These are phyloP conservation scores for Triplophysa yarkandensis DNA, from an alignment of 2,797 vertebrate genomes.

Conservation along the genomic window DNA sequence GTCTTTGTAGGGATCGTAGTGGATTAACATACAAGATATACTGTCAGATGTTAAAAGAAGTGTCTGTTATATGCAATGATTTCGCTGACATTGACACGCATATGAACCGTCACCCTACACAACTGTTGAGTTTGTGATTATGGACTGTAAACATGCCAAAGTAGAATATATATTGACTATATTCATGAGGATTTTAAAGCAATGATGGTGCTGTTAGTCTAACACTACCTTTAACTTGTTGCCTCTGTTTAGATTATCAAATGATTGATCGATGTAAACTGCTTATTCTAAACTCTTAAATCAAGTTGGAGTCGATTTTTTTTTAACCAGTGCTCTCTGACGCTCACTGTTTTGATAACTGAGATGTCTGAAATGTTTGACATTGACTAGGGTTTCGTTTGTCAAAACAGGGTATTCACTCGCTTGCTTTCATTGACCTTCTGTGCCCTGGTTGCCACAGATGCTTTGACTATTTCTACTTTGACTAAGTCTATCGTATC, in stretches of 20 bases:
- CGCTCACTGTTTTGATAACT: background rate
- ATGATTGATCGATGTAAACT: background rate
- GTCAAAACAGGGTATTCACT: background rate
- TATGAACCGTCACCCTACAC: too few relatives aligned
- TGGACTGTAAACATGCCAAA: conserved; percentile 53
- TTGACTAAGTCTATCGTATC: background rate
- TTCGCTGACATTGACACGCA: too few relatives aligned
- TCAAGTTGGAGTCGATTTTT: background rate
- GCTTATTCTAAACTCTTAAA: background rate
- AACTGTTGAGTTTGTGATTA: too few relatives aligned
- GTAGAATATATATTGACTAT: too few relatives aligned
- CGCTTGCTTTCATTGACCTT: background rate
- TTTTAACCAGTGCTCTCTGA: background rate
- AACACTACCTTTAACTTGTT: too few relatives aligned
- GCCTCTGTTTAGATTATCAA: conserved; percentile 18
- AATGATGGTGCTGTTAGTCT: too few relatives aligned
- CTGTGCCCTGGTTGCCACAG: conserved; percentile 3
- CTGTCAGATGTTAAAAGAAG: conserved; percentile 57
- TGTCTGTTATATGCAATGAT: too few relatives aligned
- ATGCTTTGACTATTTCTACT: background rate
- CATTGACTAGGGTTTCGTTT: background rate
- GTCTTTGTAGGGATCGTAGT: background rate
- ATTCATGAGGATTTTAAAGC: too few relatives aligned
- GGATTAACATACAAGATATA: conserved; percentile 66
- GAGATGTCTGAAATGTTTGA: background rate